A percentile compares a stretch with the other conserved stretches of the same genome.
Evolutionary conservation across 2,113 vertebrate species (phyloP).

Genomic region (Petrocephalus microphthalmus): DNA sequence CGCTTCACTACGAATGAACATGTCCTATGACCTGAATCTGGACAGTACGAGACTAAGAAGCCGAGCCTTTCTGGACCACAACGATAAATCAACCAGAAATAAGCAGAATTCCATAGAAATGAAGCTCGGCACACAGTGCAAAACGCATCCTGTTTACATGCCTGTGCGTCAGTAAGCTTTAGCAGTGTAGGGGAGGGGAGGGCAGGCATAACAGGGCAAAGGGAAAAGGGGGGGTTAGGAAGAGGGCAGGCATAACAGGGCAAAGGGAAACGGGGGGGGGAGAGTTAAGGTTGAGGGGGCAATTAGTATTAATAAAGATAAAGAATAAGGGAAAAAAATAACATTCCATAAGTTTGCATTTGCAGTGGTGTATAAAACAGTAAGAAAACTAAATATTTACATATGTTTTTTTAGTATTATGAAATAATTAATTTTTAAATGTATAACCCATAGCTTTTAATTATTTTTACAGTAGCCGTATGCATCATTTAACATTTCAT

Average conservation of each 20-base stretch:
- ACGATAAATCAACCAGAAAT: not conserved
- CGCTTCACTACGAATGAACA: slow-evolving; percentile 34
- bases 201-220: not conserved
- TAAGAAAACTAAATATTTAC: not conserved
- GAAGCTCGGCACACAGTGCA: slow-evolving; percentile 26
- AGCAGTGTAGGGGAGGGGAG: not conserved
- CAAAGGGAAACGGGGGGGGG: not conserved
- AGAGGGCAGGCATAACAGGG: not conserved
- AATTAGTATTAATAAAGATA: not conserved
- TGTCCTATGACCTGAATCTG: slow-evolving; percentile 53
- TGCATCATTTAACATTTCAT: not conserved
- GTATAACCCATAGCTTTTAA: not conserved
- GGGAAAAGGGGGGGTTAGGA: not conserved
- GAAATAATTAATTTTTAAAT: not conserved
- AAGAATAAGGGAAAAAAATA: not conserved
- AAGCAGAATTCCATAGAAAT: slow-evolving; percentile 23
- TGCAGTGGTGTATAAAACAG: not conserved
- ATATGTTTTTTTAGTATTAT: not conserved
- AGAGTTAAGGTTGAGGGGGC: too few relatives aligned
- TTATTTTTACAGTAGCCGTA: not conserved
- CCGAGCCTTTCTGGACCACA: slow-evolving; percentile 50
- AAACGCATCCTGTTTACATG: slow-evolving; percentile 42
- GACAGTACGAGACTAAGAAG: slow-evolving; percentile 50
- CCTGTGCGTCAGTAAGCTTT: slow-evolving; percentile 32
- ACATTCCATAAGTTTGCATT: not conserved